These are phyloP conservation scores for Yponomeuta evonymella DNA, from an alignment of 2,888 invertebrate species.

Conservation along the genomic window DNA sequence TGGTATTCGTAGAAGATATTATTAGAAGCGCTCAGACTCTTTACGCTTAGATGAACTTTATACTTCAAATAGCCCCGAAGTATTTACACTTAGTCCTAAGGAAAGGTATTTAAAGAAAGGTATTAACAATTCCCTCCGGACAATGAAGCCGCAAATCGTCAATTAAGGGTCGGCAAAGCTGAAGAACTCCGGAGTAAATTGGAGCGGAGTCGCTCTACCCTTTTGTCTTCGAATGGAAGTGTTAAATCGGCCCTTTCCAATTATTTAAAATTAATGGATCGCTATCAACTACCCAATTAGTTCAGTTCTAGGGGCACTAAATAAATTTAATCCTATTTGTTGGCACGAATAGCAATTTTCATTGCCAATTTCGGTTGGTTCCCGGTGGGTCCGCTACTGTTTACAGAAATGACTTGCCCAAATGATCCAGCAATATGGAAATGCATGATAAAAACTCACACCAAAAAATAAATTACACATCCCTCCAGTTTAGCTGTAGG, in stretches of 20 bases:
- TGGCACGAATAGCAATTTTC: conserved; percentile 24
- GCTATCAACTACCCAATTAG: conserved; percentile 34
- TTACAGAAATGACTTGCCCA: background rate
- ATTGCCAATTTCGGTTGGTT: conserved; percentile 23
- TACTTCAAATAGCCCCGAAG: background rate
- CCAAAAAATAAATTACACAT: too few relatives aligned
- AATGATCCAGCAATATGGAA: background rate
- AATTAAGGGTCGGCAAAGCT: conserved; percentile 12
- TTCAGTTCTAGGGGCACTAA: conserved; percentile 28
- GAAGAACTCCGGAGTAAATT: conserved; percentile 8
- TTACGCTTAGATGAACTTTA: background rate
- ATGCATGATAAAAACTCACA: background rate
- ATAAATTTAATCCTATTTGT: conserved; percentile 28
- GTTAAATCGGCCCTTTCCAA: conserved; percentile 27
- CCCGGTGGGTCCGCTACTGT: background rate
- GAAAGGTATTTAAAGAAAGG: background rate
- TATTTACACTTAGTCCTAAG: background rate
- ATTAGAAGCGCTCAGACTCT: too few relatives aligned
- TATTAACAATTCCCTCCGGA: background rate
- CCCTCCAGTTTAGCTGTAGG: too few relatives aligned
- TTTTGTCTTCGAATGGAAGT: conserved; percentile 13
- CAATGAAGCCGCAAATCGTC: conserved; percentile 12
- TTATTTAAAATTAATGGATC: conserved; percentile 32
- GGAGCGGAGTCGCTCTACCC: conserved; percentile 1
- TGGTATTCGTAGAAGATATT: too few relatives aligned